phyloP scores from a whole-genome alignment of 2,797 vertebrate genomes.

The Sphenodon punctatus region DNA sequence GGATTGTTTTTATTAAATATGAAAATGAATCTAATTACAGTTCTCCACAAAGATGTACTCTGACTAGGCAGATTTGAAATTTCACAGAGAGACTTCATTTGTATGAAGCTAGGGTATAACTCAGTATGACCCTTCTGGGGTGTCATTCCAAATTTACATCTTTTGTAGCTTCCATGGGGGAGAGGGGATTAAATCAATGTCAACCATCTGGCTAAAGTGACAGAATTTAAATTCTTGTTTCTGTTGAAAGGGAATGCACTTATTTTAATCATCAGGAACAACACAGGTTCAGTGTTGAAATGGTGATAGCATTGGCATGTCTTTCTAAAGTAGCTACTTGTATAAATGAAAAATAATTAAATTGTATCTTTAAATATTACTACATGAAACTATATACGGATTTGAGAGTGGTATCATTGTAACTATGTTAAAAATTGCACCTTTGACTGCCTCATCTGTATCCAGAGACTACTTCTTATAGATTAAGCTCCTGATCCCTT shows the following conservation, averaged over 20 bases:
- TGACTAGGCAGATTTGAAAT: slow-evolving; percentile 16
- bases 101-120: slow-evolving; percentile 3
- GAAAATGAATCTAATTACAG: slow-evolving; percentile 2
- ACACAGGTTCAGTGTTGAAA: slow-evolving; percentile 4
- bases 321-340: neutral
- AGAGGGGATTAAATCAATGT: slow-evolving; percentile 1
- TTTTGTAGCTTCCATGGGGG: neutral
- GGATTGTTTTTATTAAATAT: neutral
- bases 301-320: neutral
- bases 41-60: neutral
- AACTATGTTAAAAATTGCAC: neutral
- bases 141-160: slow-evolving; percentile 17
- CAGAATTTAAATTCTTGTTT: neutral
- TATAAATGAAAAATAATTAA: too few species aligned
- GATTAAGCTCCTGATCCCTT: rapidly evolving
- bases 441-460: neutral
- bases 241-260: neutral
- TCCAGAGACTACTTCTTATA: neutral
- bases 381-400: neutral
- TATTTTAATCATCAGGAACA: slow-evolving; percentile 26
- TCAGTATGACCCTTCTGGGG: neutral
- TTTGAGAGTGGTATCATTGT: neutral
- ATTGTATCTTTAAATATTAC: too few species aligned
- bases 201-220: slow-evolving; percentile 11
- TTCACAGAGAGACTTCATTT: slow-evolving; percentile 34